Evolutionary conservation across 2,113 vertebrate genomes (phyloP).

Genomic region (Agelaius tricolor): DNA sequence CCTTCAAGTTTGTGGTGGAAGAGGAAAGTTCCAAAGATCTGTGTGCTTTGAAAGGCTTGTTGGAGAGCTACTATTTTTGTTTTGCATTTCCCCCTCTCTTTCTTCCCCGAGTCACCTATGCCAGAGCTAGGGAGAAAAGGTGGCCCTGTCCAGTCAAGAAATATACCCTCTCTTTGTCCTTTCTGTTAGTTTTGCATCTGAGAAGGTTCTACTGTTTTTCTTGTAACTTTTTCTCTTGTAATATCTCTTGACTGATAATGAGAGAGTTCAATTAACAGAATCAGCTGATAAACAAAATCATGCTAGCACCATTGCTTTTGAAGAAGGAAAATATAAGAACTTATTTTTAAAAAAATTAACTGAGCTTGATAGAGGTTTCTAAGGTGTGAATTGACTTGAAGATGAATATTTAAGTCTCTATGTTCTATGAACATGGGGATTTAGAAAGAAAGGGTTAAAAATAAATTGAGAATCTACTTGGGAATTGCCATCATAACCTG

Average conservation of each 20-base stretch:
- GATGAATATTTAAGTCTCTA: not conserved
- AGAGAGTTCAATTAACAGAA: not conserved
- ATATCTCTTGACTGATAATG: not conserved
- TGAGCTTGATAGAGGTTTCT: not conserved
- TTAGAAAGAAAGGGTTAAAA: not conserved
- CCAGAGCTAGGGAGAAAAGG: not conserved
- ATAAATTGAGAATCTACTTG: not conserved
- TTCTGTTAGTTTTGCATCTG: not conserved
- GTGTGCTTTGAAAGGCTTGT: not conserved
- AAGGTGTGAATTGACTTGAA: not conserved
- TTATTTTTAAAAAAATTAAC: not conserved
- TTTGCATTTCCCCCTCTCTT: not conserved
- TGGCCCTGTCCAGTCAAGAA: not conserved
- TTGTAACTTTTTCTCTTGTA: not conserved
- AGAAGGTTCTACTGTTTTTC: not conserved
- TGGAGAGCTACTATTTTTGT: not conserved
- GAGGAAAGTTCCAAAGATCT: not conserved
- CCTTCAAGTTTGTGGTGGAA: rapidly evolving
- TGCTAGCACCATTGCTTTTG: not conserved
- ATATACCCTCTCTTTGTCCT: not conserved
- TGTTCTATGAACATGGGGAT: not conserved
- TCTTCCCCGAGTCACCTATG: not conserved
- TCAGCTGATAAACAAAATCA: not conserved
- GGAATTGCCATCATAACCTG: not conserved
- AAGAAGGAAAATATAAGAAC: not conserved